Percentiles rank a stretch among this genome's conserved stretches.
phyloP scores from a whole-genome alignment of 92 coral and sea anemone genomes.

The Hydrozoanthus gracilis region DNA sequence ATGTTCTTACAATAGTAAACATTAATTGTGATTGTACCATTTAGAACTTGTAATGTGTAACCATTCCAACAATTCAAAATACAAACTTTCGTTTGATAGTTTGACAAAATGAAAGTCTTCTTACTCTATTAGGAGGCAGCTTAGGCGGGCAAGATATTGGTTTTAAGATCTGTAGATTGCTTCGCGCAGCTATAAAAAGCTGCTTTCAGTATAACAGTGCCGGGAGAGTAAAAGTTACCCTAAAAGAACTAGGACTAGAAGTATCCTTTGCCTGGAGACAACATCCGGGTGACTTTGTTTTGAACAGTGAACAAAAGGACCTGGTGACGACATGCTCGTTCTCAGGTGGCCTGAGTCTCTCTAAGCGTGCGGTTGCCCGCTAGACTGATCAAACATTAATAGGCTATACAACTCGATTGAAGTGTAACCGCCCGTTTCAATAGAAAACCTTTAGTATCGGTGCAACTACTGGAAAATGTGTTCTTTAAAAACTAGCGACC shows the following conservation, averaged over 20 bases:
- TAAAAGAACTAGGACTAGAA: no score
- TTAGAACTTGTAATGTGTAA: neutral
- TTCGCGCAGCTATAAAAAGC: no score
- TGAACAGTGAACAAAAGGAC: conserved; percentile 15
- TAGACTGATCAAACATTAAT: conserved; percentile 41
- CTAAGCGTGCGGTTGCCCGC: neutral
- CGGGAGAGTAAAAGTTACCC: no score
- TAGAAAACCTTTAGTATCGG: conserved; percentile 1
- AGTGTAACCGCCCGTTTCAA: conserved; percentile 26
- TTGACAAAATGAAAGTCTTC: no score
- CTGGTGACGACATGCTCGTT: conserved; percentile 18
- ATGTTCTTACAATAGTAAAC: neutral
- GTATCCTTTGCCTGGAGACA: no score
- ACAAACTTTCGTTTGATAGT: no score
- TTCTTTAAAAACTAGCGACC: conserved; percentile 25
- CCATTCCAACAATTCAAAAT: no score
- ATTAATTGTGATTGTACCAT: conserved; percentile 6
- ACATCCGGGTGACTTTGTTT: neutral
- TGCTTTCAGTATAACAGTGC: no score
- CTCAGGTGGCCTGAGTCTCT: conserved; percentile 32
- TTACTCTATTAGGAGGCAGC: no score
- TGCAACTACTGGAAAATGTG: conserved; percentile 42
- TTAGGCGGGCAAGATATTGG: no score
- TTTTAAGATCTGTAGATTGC: no score
- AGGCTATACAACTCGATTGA: conserved; percentile 21